Evolutionary conservation across 2,888 invertebrate genomes (phyloP).

Genomic region (Nycteola revayana): DNA sequence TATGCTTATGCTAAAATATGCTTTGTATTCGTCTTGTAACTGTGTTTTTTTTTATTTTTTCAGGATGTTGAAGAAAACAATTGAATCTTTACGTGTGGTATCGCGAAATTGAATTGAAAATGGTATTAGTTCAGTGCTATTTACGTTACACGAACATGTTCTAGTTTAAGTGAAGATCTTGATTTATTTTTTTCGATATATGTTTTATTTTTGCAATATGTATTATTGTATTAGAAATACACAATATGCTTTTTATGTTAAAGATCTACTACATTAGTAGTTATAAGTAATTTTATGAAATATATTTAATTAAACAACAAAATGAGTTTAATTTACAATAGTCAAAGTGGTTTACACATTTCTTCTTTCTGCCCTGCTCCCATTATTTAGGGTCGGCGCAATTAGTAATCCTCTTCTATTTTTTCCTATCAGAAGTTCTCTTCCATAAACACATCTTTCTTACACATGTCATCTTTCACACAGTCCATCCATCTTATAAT

Average conservation of each 20-base stretch:
- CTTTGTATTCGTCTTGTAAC: too few relatives aligned
- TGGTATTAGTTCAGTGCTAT: constrained; percentile 18
- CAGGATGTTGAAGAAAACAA: constrained; percentile 64
- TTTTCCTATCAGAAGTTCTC: too few relatives aligned
- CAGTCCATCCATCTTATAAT: too few relatives aligned
- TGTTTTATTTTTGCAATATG: constrained; percentile 23
- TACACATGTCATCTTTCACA: too few relatives aligned
- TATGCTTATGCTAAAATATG: too few relatives aligned
- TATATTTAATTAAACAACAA: constrained; percentile 16
- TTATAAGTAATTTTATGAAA: constrained; percentile 22
- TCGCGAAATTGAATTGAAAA: constrained; percentile 13
- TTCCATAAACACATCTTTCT: too few relatives aligned
- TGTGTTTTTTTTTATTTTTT: constrained; percentile 27
- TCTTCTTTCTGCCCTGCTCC: too few relatives aligned
- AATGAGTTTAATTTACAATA: constrained; percentile 8
- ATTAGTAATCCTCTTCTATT: too few relatives aligned
- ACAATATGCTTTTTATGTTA: constrained; percentile 17
- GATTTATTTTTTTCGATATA: constrained; percentile 27
- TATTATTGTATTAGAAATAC: constrained; percentile 36
- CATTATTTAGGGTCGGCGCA: too few relatives aligned
- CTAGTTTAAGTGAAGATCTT: constrained; percentile 21
- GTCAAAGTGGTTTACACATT: too few relatives aligned
- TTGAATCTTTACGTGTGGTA: constrained; percentile 27
- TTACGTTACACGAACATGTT: constrained; percentile 19
- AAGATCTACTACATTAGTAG: constrained; percentile 26